phyloP scores from a whole-genome alignment of 2,888 invertebrate genomes.

The Incurvaria masculella region DNA sequence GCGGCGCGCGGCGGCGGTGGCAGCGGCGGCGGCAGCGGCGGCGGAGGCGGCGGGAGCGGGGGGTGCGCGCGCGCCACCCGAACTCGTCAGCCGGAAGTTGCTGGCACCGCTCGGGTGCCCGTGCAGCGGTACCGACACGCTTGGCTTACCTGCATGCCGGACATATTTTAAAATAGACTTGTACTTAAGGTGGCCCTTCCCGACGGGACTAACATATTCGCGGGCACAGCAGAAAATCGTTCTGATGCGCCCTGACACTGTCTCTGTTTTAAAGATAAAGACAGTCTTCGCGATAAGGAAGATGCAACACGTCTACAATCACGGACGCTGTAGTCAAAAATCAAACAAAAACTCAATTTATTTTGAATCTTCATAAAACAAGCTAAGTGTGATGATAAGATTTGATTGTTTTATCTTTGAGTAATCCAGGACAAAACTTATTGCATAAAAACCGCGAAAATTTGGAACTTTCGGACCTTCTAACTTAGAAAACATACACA shows the following conservation, averaged over 20 bases:
- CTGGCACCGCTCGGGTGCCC: conserved; percentile 46
- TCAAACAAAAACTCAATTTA: too few species aligned
- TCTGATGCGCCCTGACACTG: conserved; percentile 12
- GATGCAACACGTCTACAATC: conserved; percentile 2
- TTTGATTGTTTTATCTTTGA: background rate
- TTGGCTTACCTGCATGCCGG: conserved; percentile 35
- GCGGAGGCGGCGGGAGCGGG: conserved; percentile 25
- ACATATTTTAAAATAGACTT: conserved; percentile 1
- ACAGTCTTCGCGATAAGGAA: too few species aligned
- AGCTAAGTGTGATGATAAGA: background rate
- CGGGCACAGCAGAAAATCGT: background rate
- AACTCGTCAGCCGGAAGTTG: conserved; percentile 40
- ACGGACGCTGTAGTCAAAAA: too few species aligned
- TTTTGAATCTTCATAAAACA: too few species aligned
- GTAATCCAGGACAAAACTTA: too few species aligned
- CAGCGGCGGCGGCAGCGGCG: conserved; percentile 28
- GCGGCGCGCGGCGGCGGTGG: conserved; percentile 10
- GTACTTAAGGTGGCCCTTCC: too few species aligned
- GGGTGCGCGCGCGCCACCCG: conserved; percentile 35
- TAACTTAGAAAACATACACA: too few species aligned
- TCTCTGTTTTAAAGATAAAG: too few species aligned
- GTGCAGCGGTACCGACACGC: conserved; percentile 49
- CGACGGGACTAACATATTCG: too few species aligned
- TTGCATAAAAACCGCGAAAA: too few species aligned
- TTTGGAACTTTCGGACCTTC: too few species aligned